Percentiles rank a stretch among this genome's conserved stretches.
Conservation (phyloP, 2,113 vertebrate species). For the Tenrec ecaudatus region DNA sequence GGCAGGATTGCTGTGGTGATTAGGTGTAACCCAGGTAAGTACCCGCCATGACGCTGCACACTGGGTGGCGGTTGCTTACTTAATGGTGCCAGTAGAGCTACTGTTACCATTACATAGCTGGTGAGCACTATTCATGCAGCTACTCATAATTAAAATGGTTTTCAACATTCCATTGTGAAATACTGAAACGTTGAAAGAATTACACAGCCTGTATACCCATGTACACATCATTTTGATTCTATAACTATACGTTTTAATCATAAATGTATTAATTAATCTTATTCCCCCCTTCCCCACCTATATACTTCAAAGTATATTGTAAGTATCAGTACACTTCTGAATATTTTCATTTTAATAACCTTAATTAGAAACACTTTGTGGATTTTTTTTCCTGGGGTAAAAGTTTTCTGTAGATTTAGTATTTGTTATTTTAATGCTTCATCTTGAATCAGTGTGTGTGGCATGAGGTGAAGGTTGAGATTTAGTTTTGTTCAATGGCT, state of each 20-base stretch:
- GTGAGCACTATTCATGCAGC: background rate
- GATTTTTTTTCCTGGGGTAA: background rate
- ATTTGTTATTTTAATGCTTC: constrained; percentile 9
- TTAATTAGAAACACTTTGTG: background rate
- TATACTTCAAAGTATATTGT: background rate
- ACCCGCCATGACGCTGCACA: background rate
- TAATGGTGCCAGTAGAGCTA: background rate
- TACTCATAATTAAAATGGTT: constrained; percentile 18
- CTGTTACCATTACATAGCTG: constrained; percentile 4
- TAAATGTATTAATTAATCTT: background rate
- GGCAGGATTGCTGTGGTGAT: background rate
- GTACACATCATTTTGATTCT: background rate
- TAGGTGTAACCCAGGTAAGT: background rate
- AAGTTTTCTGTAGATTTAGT: constrained; percentile 26
- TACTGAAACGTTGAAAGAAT: constrained; percentile 39
- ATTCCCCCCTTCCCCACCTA: too few relatives aligned
- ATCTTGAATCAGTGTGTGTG: constrained; percentile 9
- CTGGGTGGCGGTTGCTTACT: background rate
- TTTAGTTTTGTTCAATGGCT: background rate
- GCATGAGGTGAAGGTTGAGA: constrained; percentile 24
- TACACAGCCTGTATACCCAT: background rate
- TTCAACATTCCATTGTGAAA: constrained; percentile 28
- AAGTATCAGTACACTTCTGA: constrained; percentile 29
- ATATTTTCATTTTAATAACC: background rate
- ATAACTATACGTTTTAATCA: too few relatives aligned